Evolutionary conservation across 2,888 invertebrate species (phyloP).

Genomic region (Calliphora vomitoria): DNA sequence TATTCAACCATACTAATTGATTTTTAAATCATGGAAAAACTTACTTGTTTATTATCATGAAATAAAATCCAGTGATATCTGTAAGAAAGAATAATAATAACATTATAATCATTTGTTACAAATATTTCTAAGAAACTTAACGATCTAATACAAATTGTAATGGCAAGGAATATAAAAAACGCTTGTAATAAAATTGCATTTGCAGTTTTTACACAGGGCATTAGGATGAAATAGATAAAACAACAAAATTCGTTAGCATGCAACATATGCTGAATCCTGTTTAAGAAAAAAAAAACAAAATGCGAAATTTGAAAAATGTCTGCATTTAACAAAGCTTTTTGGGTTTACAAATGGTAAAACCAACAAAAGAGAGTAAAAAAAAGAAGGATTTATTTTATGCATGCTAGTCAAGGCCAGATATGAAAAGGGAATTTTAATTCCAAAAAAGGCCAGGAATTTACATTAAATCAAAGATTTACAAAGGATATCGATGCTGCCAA

Average conservation of each 20-base stretch:
- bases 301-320: slow-evolving; percentile 4
- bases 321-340: slow-evolving; percentile 39
- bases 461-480: slow-evolving; percentile 31
- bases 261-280: slow-evolving; percentile 37
- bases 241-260: slow-evolving; percentile 19
- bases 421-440: slow-evolving; percentile 31
- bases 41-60: too few relatives aligned
- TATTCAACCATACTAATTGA: too few relatives aligned
- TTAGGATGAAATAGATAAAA: not conserved
- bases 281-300: slow-evolving; percentile 8
- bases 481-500: slow-evolving; percentile 12
- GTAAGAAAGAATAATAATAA: too few relatives aligned
- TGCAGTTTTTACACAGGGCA: not conserved
- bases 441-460: slow-evolving; percentile 27
- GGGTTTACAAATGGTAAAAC: slow-evolving; percentile 13
- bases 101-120: not conserved
- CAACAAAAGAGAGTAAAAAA: not conserved
- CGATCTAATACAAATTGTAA: not conserved
- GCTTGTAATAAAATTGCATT: slow-evolving; percentile 19
- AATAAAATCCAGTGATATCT: too few relatives aligned
- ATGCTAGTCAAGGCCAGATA: slow-evolving; percentile 34
- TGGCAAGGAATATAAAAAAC: not conserved
- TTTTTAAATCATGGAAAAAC: too few relatives aligned
- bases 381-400: slow-evolving; percentile 18
- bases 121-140: not conserved